Evolutionary conservation across 2,888 invertebrate genomes (phyloP).

Genomic region (Charanyca ferruginea): DNA sequence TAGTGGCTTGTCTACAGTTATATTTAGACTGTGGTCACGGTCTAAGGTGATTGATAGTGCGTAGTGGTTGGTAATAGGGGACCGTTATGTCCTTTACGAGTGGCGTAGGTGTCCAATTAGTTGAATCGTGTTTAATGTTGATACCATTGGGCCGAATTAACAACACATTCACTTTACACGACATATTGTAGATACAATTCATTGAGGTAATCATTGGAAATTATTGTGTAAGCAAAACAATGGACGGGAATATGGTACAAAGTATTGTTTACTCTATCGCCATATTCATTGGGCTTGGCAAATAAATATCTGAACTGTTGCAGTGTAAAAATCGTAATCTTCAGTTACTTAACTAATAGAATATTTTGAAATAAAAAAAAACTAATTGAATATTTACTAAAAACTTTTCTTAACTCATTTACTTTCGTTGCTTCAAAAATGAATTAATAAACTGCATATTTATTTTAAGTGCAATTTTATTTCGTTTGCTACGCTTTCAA

Average conservation of each 20-base stretch:
- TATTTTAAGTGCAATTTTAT: constrained; percentile 21
- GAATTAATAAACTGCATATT: constrained; percentile 2
- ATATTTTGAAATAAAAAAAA: background rate
- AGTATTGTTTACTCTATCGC: background rate
- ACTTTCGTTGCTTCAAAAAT: background rate
- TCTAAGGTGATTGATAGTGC: constrained; percentile 13
- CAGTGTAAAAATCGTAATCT: background rate
- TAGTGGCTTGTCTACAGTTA: constrained; percentile 16
- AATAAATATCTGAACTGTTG: background rate
- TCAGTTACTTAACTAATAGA: background rate
- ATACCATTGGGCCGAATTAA: constrained; percentile 19
- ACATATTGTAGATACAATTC: constrained; percentile 6
- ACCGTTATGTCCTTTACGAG: constrained; percentile 28
- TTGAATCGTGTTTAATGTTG: constrained; percentile 23
- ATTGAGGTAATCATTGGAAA: constrained; percentile 16
- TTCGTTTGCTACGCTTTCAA: constrained; percentile 12
- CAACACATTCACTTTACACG: constrained; percentile 5
- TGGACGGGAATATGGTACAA: background rate
- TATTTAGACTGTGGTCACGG: constrained; percentile 14
- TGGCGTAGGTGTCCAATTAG: constrained; percentile 48
- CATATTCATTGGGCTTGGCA: background rate
- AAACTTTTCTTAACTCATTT: background rate
- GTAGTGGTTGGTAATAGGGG: constrained; percentile 9
- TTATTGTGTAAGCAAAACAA: constrained; percentile 25
- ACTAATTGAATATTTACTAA: background rate